Conservation (phyloP, 2,888 invertebrate species). For the Pandemis corylana region DNA sequence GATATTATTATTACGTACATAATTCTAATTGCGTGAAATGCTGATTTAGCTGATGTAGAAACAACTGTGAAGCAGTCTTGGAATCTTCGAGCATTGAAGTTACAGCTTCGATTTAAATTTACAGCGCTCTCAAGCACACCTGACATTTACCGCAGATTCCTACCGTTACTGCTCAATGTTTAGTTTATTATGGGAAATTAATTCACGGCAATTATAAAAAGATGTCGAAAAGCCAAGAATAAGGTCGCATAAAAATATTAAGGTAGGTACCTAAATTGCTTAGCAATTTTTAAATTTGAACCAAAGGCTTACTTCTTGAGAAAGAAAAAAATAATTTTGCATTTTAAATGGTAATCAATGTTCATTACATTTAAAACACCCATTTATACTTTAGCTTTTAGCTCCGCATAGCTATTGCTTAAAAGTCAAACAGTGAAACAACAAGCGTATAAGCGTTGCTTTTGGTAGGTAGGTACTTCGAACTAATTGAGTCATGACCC, state of each 20-base stretch:
- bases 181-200: not conserved
- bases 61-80: constrained; percentile 25
- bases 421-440: too few relatives aligned
- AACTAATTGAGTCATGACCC: too few relatives aligned
- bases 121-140: constrained; percentile 18
- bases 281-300: too few relatives aligned
- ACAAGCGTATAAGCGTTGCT: too few relatives aligned
- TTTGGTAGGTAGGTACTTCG: too few relatives aligned
- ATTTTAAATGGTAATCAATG: not conserved
- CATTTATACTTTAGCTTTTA: too few relatives aligned
- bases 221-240: not conserved
- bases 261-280: too few relatives aligned
- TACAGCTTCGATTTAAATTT: constrained; percentile 24
- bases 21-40: constrained; percentile 52
- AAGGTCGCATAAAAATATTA: not conserved
- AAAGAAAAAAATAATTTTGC: not conserved
- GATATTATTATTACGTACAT: constrained; percentile 45
- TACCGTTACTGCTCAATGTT: constrained; percentile 2
- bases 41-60: constrained; percentile 40
- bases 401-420: not conserved
- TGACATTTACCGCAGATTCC: constrained; percentile 24
- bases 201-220: not conserved
- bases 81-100: constrained; percentile 18
- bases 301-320: not conserved
- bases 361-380: not conserved